Evolutionary conservation across 2,113 vertebrate genomes (phyloP).

Genomic region (Cariama cristata): DNA sequence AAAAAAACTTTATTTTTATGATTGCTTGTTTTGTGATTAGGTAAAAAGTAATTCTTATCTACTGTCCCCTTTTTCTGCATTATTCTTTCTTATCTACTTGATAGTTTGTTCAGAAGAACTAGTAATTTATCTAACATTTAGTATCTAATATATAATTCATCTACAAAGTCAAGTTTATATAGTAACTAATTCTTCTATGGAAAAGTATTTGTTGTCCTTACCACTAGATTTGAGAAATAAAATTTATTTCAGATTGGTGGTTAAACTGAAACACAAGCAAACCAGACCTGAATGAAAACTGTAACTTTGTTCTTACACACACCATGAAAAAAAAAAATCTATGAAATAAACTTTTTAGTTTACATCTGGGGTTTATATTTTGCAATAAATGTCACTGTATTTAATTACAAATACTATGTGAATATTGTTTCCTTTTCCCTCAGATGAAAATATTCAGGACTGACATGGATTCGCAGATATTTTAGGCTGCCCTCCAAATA

Average conservation of each 20-base stretch:
- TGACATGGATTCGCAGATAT: not conserved
- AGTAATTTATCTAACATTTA: not conserved
- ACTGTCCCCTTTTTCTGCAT: not conserved
- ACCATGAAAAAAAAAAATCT: not conserved
- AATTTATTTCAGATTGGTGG: not conserved
- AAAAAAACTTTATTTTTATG: not conserved
- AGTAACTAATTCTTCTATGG: not conserved
- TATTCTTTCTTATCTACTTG: not conserved
- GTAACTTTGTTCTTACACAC: not conserved
- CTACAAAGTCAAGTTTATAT: not conserved
- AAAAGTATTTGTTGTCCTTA: not conserved
- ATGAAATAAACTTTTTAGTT: not conserved
- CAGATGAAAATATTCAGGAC: not conserved
- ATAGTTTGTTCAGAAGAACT: not conserved
- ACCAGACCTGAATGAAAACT: not conserved
- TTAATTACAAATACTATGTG: not conserved
- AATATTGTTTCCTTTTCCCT: not conserved
- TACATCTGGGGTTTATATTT: not conserved
- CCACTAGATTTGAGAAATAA: not conserved
- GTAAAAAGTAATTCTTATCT: not conserved
- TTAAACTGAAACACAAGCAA: not conserved
- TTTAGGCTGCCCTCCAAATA: not conserved
- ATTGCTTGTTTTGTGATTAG: not conserved
- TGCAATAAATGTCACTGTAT: not conserved
- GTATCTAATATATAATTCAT: not conserved